phyloP scores from a whole-genome alignment of 35 echinoderm and acorn worm genomes.

The Anneissia japonica region DNA sequence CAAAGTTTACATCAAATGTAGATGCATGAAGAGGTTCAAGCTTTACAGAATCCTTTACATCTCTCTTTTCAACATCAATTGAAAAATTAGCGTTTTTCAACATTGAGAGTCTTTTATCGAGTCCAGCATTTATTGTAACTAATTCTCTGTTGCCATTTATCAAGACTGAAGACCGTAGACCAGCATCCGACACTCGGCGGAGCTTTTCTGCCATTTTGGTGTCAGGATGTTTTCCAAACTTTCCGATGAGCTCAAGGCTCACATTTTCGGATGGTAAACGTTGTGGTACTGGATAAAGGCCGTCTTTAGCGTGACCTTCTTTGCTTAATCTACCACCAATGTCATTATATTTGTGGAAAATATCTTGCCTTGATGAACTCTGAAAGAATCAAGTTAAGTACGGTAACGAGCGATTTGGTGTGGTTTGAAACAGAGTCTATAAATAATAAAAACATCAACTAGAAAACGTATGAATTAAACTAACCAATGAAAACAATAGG shows the following conservation, averaged over 20 bases:
- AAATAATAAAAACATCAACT: no score
- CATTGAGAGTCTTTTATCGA: background rate
- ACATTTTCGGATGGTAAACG: background rate
- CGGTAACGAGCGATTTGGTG: no score
- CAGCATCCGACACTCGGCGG: background rate
- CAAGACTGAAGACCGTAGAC: background rate
- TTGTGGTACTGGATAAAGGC: background rate
- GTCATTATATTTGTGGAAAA: constrained; percentile 72
- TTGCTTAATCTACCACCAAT: constrained; percentile 71
- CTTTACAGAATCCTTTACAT: background rate
- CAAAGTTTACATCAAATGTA: background rate
- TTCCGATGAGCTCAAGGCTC: background rate
- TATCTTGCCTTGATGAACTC: constrained; percentile 24
- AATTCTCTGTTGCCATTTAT: background rate
- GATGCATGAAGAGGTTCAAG: background rate
- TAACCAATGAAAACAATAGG: no score
- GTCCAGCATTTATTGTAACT: background rate
- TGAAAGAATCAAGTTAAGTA: background rate
- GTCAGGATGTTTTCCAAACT: background rate
- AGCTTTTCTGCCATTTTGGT: background rate
- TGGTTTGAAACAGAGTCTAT: no score
- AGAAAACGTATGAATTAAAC: no score
- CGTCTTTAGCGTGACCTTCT: constrained; percentile 47
- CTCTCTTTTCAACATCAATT: background rate
- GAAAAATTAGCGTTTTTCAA: background rate